Evolutionary conservation across 1,140 invertebrate species (phyloP), one percentile per base, ranked within the genome.

Genomic region (Bombus huntii): DNA sequence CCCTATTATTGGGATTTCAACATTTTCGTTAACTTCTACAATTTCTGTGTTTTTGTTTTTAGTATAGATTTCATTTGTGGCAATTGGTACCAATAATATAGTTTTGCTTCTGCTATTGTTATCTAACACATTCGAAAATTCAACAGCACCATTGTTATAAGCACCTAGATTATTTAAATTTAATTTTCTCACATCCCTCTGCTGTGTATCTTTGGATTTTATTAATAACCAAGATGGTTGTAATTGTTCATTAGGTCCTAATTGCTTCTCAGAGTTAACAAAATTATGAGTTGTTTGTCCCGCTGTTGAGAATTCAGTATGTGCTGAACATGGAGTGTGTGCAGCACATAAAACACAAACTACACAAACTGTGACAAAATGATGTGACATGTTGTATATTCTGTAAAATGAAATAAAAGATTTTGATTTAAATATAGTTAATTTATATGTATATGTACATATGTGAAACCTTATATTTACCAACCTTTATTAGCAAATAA

Each of bases 291-390:
- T 28, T 34, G 37, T 82, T 15, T 75, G 71, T 78, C 72, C 66
- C 13, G 39, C 15, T 22, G 66, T 70, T 42, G 92, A 90, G 3
- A 94, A 93, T 90, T 93, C 96, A 73, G 95, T 95, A 93, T 96
- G 97, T 91, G 96, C 97, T 53, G 96, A 96, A 91, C 97, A 98
- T 3, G 97, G 96, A 66, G 96, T 96, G 86, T 97, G 97, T 68
- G 97, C 96, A 22, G 97, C 97, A 92, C 97, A 97, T 6, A 98
- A 93, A 62, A 98, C 96, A 93, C 97, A 98, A 89, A 98, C 97
- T 93, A 98, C 97, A 90, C 97, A 97, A 39, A 98, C 97, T 28
- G 97, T 97, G 88, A 97, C 96, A 66, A 97, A 94, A 88, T 97
- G 96, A 85, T 94, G 95, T 78, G 95, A 95, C 96, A 96, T 96